phyloP scores from a whole-genome alignment of 2,797 vertebrate genomes.

The Rhinogobio ventralis region DNA sequence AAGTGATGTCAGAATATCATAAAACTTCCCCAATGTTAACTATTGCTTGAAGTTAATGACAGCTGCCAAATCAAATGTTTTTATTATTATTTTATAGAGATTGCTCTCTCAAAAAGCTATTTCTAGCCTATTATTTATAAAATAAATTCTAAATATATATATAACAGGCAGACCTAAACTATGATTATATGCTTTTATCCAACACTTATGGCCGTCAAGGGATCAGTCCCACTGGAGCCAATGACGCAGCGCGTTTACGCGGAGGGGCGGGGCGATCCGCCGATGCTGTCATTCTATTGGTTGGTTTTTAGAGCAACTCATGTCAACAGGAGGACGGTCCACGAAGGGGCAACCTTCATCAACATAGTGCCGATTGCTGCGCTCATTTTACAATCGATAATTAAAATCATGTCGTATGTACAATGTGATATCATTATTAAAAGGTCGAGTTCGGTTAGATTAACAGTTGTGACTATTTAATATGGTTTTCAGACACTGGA shows the following conservation, averaged over 20 bases:
- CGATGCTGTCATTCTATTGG: constrained; percentile 65
- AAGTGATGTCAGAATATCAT: neutral
- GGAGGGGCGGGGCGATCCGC: constrained; percentile 64
- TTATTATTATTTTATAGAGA: too few relatives aligned
- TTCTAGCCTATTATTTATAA: neutral
- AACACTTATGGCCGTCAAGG: constrained; percentile 48
- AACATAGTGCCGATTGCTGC: neutral
- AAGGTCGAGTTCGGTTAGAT: neutral
- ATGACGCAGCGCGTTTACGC: constrained; percentile 57
- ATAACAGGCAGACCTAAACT: neutral
- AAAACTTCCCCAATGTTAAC: neutral
- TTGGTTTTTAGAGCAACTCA: constrained; percentile 26
- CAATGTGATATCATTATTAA: neutral
- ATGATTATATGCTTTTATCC: neutral
- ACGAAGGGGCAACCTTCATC: constrained; percentile 19
- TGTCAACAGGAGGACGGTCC: constrained; percentile 54
- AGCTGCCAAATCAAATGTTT: neutral
- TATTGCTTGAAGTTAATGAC: neutral
- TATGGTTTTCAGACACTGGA: neutral
- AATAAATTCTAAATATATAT: neutral
- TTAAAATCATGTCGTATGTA: neutral
- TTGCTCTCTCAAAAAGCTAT: neutral
- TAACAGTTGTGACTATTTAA: neutral
- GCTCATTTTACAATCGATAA: neutral
- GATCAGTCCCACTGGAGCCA: constrained; percentile 67